Percentiles rank a stretch among this genome's conserved stretches.
These are phyloP conservation scores for Thymallus thymallus DNA, from an alignment of 2,113 vertebrate species.

Conservation along the genomic window DNA sequence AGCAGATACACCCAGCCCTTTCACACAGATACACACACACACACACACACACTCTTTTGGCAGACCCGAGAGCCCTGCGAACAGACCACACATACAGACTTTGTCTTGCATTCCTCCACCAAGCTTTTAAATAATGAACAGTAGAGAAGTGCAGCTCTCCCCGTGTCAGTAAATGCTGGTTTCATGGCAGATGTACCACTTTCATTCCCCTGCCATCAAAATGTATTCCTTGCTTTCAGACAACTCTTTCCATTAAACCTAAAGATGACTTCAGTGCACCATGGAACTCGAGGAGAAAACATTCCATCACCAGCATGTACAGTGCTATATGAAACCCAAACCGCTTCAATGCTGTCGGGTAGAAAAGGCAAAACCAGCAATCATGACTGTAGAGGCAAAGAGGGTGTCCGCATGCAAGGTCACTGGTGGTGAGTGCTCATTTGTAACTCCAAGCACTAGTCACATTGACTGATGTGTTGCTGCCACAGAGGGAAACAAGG, in stretches of 20 bases:
- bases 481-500: neutral
- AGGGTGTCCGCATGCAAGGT: neutral
- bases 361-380: neutral
- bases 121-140: slow-evolving; percentile 43
- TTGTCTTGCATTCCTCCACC: slow-evolving; percentile 29
- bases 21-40: neutral
- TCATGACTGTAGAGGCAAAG: neutral
- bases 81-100: slow-evolving; percentile 16
- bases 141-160: slow-evolving; percentile 19
- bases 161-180: slow-evolving; percentile 46
- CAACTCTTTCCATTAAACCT: slow-evolving; percentile 44
- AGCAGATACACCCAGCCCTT: neutral
- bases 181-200: slow-evolving; percentile 46
- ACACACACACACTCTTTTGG: neutral
- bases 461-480: neutral
- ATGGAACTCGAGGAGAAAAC: slow-evolving; percentile 11
- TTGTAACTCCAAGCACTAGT: neutral
- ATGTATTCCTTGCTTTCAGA: slow-evolving; percentile 48
- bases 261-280: slow-evolving; percentile 32
- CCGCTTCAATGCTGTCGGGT: neutral
- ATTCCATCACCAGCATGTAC: neutral
- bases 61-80: neutral
- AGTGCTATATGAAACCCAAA: neutral
- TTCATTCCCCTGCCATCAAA: slow-evolving; percentile 44
- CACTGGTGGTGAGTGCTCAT: neutral